Conservation (phyloP, 2,113 vertebrate genomes). For the Mungos mungo region DNA sequence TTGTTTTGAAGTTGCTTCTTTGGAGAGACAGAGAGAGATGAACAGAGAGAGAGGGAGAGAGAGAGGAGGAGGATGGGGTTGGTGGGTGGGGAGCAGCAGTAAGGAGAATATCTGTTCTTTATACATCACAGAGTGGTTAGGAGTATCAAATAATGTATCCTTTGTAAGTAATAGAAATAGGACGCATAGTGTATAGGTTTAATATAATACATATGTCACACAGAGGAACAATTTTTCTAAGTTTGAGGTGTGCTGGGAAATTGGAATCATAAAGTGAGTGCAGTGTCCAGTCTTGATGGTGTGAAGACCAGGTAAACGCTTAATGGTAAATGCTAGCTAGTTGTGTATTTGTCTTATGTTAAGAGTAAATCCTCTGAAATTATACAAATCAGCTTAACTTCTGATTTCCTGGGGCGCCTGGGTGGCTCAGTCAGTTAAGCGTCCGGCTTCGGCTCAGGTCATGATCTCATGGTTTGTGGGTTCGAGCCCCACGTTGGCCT, state of each 20-base stretch:
- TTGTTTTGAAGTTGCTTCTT: background rate
- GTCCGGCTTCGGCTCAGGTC: too few relatives aligned
- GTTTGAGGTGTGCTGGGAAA: background rate
- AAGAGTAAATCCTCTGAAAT: background rate
- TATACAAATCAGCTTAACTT: background rate
- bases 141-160: background rate
- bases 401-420: too few relatives aligned
- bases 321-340: background rate
- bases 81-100: background rate
- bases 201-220: background rate
- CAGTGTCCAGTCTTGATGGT: background rate
- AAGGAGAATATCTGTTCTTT: background rate
- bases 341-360: background rate
- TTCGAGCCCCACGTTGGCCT: too few relatives aligned
- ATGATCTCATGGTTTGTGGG: too few relatives aligned
- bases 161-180: slow-evolving; percentile 10
- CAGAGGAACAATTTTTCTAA: background rate
- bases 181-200: background rate
- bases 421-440: too few relatives aligned
- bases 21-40: background rate
- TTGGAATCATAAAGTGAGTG: background rate
- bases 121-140: background rate
- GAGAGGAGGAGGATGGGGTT: accelerated
- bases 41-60: background rate
- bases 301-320: background rate